Conservation (phyloP, 2,113 vertebrate species). For the Nyctibius bracteatus region DNA sequence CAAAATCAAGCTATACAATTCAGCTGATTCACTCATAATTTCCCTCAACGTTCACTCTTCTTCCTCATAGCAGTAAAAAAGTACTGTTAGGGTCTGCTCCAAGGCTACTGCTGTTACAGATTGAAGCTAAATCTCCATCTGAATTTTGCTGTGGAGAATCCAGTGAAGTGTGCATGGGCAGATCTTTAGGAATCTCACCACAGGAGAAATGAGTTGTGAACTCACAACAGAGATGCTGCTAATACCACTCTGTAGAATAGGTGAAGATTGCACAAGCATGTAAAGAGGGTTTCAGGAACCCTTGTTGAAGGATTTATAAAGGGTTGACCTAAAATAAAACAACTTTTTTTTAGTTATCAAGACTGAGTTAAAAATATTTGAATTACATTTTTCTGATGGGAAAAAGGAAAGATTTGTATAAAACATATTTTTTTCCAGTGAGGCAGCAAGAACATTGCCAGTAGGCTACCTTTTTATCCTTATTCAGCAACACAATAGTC, state of each 20-base stretch:
- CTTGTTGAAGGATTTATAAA: neutral
- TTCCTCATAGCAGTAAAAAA: neutral
- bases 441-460: neutral
- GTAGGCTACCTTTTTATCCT: neutral
- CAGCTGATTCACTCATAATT: neutral
- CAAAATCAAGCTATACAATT: neutral
- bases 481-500: neutral
- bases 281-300: neutral
- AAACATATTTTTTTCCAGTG: neutral
- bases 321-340: neutral
- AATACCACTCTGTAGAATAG: neutral
- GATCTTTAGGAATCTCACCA: neutral
- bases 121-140: neutral
- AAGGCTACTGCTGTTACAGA: neutral
- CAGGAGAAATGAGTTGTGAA: neutral
- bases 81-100: neutral
- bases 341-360: neutral
- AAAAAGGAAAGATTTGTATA: neutral
- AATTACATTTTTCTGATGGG: neutral
- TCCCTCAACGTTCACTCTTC: neutral
- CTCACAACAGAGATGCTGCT: neutral
- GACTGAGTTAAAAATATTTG: neutral
- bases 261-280: neutral
- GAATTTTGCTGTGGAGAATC: neutral
- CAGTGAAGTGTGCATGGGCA: neutral